These are phyloP conservation scores for Adelphocoris suturalis DNA, from an alignment of 2,888 invertebrate genomes.

Conservation along the genomic window DNA sequence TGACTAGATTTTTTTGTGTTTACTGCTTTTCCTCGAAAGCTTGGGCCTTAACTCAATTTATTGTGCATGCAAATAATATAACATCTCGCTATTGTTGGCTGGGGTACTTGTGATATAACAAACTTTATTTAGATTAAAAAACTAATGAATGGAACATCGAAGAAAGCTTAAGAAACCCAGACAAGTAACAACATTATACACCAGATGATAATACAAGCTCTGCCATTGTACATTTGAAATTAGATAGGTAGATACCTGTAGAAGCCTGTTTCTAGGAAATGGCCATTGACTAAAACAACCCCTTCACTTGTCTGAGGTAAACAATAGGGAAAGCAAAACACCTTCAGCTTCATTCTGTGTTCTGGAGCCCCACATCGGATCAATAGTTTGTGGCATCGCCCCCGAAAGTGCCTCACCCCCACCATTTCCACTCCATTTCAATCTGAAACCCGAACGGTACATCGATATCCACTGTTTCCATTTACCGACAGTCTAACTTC, in stretches of 20 bases:
- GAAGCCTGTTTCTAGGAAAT: too few relatives aligned
- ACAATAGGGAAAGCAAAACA: slow-evolving; percentile 68
- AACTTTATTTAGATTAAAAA: too few relatives aligned
- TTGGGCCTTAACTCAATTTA: too few relatives aligned
- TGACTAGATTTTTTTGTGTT: too few relatives aligned
- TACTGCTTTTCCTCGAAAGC: too few relatives aligned
- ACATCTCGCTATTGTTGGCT: too few relatives aligned
- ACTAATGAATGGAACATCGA: too few relatives aligned
- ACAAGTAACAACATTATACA: neutral
- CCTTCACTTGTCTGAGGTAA: neutral
- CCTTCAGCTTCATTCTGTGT: slow-evolving; percentile 62
- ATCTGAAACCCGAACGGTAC: neutral
- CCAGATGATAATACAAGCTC: neutral
- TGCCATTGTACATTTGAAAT: neutral
- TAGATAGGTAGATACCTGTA: too few relatives aligned
- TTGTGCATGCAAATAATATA: too few relatives aligned
- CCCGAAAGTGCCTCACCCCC: slow-evolving; percentile 46
- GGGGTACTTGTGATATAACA: too few relatives aligned
- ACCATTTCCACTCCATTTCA: neutral
- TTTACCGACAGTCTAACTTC: neutral
- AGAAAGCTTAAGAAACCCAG: too few relatives aligned
- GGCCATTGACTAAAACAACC: too few relatives aligned
- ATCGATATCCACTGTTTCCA: neutral
- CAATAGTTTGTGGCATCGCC: slow-evolving; percentile 65
- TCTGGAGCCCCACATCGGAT: slow-evolving; percentile 56